These are phyloP conservation scores for Oostethus manadensis DNA, from an alignment of 2,113 vertebrate genomes.

Conservation along the genomic window DNA sequence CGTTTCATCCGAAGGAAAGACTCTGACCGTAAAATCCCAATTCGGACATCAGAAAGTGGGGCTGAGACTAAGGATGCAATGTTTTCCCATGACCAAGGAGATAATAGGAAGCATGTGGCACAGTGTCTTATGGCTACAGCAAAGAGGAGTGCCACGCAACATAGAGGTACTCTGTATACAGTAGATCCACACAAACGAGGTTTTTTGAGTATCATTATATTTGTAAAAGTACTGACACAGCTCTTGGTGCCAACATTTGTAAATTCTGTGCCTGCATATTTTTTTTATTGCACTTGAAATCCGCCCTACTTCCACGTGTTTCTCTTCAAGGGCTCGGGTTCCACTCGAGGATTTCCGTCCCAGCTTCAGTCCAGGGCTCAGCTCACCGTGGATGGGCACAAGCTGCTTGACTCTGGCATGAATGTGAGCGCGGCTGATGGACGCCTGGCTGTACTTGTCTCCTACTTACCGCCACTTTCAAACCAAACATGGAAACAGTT, in stretches of 20 bases:
- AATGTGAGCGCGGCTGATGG: constrained; percentile 51
- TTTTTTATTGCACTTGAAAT: too few relatives aligned
- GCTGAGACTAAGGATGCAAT: constrained; percentile 58
- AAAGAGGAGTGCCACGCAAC: constrained; percentile 57
- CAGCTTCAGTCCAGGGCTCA: constrained; percentile 54
- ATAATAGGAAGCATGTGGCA: constrained; percentile 65
- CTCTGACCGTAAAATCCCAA: constrained; percentile 48
- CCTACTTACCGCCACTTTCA: constrained; percentile 32
- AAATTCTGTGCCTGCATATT: too few relatives aligned
- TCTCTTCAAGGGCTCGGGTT: constrained; percentile 41
- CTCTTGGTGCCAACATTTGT: too few relatives aligned
- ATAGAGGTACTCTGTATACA: constrained; percentile 56
- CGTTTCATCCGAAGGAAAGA: constrained; percentile 44
- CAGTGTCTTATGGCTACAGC: constrained; percentile 65
- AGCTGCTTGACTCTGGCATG: constrained; percentile 57
- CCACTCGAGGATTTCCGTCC: constrained; percentile 34
- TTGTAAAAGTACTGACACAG: too few relatives aligned
- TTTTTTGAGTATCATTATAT: too few relatives aligned
- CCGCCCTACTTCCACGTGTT: neutral
- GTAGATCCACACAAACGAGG: too few relatives aligned
- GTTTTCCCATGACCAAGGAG: constrained; percentile 49
- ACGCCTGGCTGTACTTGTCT: constrained; percentile 52
- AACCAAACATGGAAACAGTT: constrained; percentile 20
- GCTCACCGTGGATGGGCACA: constrained; percentile 54
- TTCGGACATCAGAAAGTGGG: constrained; percentile 50